Conservation (phyloP, 2,113 vertebrate genomes). For the Datnioides undecimradiatus region DNA sequence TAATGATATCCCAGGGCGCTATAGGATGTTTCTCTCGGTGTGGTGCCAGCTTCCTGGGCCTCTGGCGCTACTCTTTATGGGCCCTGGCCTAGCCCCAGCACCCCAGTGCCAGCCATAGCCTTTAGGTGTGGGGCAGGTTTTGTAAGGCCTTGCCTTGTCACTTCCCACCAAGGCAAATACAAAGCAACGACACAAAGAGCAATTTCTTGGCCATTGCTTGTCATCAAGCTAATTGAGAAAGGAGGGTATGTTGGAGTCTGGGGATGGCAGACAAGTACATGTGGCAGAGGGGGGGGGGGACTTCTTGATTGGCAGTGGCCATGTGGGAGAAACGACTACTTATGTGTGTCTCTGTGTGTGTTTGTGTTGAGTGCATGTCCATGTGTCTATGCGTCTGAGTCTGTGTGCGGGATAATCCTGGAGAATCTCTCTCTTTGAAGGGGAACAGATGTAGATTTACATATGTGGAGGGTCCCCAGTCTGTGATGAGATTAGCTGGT, state of each 20-base stretch:
- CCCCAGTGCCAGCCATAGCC: slow-evolving; percentile 71
- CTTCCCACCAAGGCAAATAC: slow-evolving; percentile 88
- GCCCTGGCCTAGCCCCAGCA: slow-evolving; percentile 75
- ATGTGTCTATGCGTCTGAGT: slow-evolving; percentile 59
- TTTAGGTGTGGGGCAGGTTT: slow-evolving; percentile 83
- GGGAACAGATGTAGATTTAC: slow-evolving; percentile 99
- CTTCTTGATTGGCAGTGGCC: slow-evolving; percentile 88
- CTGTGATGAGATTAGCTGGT: slow-evolving; percentile 98
- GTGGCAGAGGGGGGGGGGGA: slow-evolving; percentile 85
- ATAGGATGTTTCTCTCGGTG: slow-evolving; percentile 79
- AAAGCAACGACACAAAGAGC: slow-evolving; percentile 88
- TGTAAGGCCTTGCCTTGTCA: slow-evolving; percentile 85
- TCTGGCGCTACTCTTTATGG: slow-evolving; percentile 67
- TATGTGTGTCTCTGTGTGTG: slow-evolving; percentile 62
- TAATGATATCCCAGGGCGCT: slow-evolving; percentile 86
- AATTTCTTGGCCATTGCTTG: slow-evolving; percentile 90
- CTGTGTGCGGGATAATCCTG: slow-evolving; percentile 91
- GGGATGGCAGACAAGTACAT: slow-evolving; percentile 65
- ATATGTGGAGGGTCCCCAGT: slow-evolving; percentile 97
- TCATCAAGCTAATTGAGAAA: slow-evolving; percentile 79
- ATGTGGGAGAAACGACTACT: slow-evolving; percentile 77
- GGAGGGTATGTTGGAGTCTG: slow-evolving; percentile 71
- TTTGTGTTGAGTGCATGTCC: slow-evolving; percentile 71
- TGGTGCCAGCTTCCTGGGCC: slow-evolving; percentile 80
- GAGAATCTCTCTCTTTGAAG: slow-evolving; percentile 95